Conservation (phyloP, 2,888 invertebrate species). For the Congeria kusceri region DNA sequence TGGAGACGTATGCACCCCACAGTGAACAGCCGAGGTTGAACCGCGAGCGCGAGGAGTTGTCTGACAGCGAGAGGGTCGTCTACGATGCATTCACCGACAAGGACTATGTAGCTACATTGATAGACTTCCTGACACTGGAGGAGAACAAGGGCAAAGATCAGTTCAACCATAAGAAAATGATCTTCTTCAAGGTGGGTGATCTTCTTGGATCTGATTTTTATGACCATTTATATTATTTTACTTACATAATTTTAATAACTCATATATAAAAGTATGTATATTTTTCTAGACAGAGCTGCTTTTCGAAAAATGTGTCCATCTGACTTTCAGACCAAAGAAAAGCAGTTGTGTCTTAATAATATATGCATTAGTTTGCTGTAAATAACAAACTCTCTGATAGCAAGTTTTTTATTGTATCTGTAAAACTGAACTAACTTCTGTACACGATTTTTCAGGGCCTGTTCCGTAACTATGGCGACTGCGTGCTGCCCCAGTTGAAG, state of each 20-base stretch:
- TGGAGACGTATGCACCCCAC: constrained; percentile 90
- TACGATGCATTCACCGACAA: constrained; percentile 89
- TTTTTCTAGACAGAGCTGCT: too few species aligned
- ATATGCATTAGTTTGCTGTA: too few species aligned
- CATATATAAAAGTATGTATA: too few species aligned
- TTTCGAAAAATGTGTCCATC: too few species aligned
- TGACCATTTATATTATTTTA: too few species aligned
- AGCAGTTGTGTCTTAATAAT: too few species aligned
- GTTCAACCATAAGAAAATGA: constrained; percentile 90
- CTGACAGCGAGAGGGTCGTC: constrained; percentile 89
- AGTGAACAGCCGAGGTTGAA: constrained; percentile 89
- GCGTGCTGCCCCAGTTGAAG: constrained; percentile 88
- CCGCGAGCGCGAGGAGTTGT: constrained; percentile 87
- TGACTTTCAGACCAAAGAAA: too few species aligned
- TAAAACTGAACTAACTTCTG: too few species aligned
- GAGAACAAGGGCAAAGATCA: constrained; percentile 94
- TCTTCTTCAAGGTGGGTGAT: constrained; percentile 90
- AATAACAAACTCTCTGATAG: too few species aligned
- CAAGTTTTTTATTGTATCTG: too few species aligned
- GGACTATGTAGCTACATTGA: constrained; percentile 89
- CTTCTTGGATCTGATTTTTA: too few species aligned
- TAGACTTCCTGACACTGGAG: constrained; percentile 92
- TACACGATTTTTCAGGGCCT: constrained; percentile 87
- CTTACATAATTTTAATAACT: too few species aligned
- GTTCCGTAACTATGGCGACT: constrained; percentile 92